Base-by-base conservation (phyloP, 2,888 invertebrate species). In the Cremastobaeus sp. region DNA sequence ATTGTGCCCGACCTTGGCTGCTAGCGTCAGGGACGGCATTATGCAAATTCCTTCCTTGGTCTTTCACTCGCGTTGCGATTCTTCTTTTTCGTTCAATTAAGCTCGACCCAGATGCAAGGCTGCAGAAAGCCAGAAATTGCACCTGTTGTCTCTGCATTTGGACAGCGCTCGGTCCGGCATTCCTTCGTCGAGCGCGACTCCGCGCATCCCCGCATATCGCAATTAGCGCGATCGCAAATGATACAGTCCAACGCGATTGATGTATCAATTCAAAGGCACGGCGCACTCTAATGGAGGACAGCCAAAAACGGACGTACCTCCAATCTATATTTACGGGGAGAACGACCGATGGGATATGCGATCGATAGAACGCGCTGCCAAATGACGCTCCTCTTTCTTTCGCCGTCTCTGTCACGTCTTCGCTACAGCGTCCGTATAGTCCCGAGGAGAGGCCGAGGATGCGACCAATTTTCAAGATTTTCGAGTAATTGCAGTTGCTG, bases 321-420 rank as follows among this genome's bases (percentile, higher is more conserved):
- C 59, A 79, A 77, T 83, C 85, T 84, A 84, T 85, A 84, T 84
- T 84, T 84, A 83, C 78, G 79, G 76, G 82, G 83, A 85, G 84
- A 85, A 85, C 82, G 85, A 85, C 85, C 85, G 84, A 83, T 82
- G 82, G 79, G 81, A 83, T 85, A 85, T 84, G 85, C 83, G 82
- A 83, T 83, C 83, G 79, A 83, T 83, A 76, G 81, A 57, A 25
- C 78, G 76, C n/a, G n/a, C 45, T 76, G 77, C 77, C 76, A 77
- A 76, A 59, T 65, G 69, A 43, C 43, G 39, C 47, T 39, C 57
- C 66, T 12, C 35, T 35, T 25, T 35, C 59, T 14, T 2, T 34
- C 34, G n/a, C 21, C 15, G n/a, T 41, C 41, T 32, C 18, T 20
- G 41, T 37, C n/a, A 0, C 21, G 41, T 35, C 25, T 32, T 30